Percentiles rank a stretch among this genome's conserved stretches.
These are phyloP conservation scores for Pelusios castaneus DNA, from an alignment of 2,113 vertebrate species.

Conservation along the genomic window DNA sequence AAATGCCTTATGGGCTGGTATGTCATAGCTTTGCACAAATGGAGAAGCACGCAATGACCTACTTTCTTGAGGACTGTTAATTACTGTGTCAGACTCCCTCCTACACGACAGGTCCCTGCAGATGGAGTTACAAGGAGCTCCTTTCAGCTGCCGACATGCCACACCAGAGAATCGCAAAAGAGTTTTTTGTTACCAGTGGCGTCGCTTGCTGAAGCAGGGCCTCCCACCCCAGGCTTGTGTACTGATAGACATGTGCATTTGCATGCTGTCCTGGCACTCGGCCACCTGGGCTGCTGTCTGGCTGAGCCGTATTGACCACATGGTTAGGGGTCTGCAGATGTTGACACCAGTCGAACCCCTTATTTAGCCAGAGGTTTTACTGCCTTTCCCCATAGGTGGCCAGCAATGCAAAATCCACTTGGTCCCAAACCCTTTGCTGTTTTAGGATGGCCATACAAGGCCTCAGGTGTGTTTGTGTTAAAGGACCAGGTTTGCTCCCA, in stretches of 20 bases:
- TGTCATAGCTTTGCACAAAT: conserved; percentile 3
- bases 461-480: not conserved
- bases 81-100: not conserved
- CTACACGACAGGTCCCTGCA: fast-evolving
- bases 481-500: not conserved
- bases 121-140: fast-evolving
- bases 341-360: not conserved
- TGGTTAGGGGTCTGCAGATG: too few species aligned
- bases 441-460: not conserved
- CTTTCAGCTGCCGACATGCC: fast-evolving
- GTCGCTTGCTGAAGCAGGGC: not conserved
- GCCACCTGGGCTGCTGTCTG: not conserved
- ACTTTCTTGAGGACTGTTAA: conserved; percentile 44
- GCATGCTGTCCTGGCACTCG: fast-evolving
- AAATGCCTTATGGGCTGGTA: conserved; percentile 25
- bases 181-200: not conserved
- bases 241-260: not conserved
- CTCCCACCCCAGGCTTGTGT: fast-evolving
- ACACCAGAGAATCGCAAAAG: not conserved
- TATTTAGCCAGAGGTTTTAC: too few species aligned
- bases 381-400: not conserved
- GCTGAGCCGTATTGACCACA: not conserved
- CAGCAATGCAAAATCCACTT: not conserved
- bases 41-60: conserved; percentile 58
- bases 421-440: not conserved